These are phyloP conservation scores for Falco punctatus DNA, from an alignment of 2,113 vertebrate species.

Conservation along the genomic window DNA sequence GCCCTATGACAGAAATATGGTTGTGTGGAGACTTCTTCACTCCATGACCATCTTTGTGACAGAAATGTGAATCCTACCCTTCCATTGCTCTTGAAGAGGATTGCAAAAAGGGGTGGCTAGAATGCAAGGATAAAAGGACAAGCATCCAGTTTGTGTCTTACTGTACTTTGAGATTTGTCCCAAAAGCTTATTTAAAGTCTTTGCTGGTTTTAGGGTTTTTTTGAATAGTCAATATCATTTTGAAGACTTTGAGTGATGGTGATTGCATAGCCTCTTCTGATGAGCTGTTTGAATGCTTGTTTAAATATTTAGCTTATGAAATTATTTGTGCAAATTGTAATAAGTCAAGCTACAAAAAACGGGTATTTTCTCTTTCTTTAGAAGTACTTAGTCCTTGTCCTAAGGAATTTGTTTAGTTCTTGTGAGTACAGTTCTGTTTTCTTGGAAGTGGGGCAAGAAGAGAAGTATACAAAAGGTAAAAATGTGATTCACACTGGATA, in stretches of 20 bases:
- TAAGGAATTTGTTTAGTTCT: not conserved
- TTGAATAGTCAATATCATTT: not conserved
- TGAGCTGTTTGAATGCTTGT: not conserved
- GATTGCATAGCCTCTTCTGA: not conserved
- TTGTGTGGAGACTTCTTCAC: not conserved
- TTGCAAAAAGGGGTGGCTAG: not conserved
- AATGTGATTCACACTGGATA: accelerated
- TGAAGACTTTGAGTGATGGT: not conserved
- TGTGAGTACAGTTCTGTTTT: not conserved
- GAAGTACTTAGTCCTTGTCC: not conserved
- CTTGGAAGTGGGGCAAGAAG: not conserved
- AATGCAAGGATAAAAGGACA: not conserved
- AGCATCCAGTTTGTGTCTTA: not conserved
- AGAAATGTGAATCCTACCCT: not conserved
- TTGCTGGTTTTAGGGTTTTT: not conserved
- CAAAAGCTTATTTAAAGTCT: not conserved
- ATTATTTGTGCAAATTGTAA: not conserved
- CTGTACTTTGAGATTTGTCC: not conserved
- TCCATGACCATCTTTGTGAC: not conserved
- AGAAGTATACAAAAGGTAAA: not conserved
- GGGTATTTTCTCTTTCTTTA: not conserved
- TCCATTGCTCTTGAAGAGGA: not conserved
- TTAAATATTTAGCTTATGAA: not conserved
- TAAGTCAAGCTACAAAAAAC: not conserved
- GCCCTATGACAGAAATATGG: not conserved